Evolutionary conservation across 2,888 invertebrate genomes (phyloP), one percentile per base, ranked within the genome.

Genomic region (Ectropis crepuscularia): DNA sequence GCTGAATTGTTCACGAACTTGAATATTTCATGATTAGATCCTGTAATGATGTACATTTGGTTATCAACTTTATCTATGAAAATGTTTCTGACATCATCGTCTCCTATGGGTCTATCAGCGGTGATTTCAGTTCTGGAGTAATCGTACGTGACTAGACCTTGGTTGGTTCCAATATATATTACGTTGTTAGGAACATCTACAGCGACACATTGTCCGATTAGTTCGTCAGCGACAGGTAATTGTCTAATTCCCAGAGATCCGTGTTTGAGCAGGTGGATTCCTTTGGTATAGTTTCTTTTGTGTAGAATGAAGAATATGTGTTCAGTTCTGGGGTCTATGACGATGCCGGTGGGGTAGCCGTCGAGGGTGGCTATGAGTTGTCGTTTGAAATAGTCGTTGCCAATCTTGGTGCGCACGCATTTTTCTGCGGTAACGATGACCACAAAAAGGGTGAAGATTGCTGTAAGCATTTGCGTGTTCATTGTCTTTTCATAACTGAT

Each of bases 241-340:
- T 86, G 83, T 67, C 88, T 90, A 0, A 91, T 81, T 0, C 90
- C 91, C 9, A 92, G 72, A 6, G 92, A 86, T 0, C 92, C 92
- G 54, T 90, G 87, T 65, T 86, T 86, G 0, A 92, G 68, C 0
- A 92, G 64, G 70, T 91, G 86, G 5, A 91, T 83, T 2, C 92
- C 92, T 83, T 87, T 90, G 0, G 91, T 92, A 54, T 90, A 91
- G 64, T 92, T 92, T 12, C 83, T 80, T 75, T 92, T 92, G 53
- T 92, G 89, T 0, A 92, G 80, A 0, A 90, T 81, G 61, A 92
- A 92, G 71, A 91, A 91, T 53, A 92, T 83, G 67, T 92, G 79
- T 0, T 92, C 92, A 0, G 88, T 90, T 65, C 77, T 78, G 0
- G 89, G 86, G 51, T 92, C 92, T 7, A 89, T 70, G 0, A 87